These are phyloP conservation scores for Gallinago jamesoni DNA, from an alignment of 2,113 vertebrate species.

Conservation along the genomic window DNA sequence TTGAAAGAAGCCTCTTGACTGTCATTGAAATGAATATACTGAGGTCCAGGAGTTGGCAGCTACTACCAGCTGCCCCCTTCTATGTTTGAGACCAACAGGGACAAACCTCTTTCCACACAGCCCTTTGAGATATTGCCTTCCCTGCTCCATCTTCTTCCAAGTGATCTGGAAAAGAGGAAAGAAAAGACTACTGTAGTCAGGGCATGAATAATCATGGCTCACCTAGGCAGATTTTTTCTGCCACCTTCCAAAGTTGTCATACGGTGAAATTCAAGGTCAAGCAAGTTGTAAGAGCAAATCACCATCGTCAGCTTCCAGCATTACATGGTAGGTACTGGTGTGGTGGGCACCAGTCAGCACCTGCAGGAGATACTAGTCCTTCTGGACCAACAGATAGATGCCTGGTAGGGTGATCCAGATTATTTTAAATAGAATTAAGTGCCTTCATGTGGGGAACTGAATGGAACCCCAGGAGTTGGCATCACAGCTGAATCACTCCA, in stretches of 20 bases:
- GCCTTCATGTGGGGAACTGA: background rate
- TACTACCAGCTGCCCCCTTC: background rate
- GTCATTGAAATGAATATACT: fast-evolving
- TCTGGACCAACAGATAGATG: background rate
- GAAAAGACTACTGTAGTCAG: background rate
- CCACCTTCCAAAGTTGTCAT: background rate
- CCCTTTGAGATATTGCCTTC: background rate
- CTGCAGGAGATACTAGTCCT: background rate
- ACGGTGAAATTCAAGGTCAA: background rate
- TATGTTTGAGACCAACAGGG: background rate
- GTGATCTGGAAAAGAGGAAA: background rate
- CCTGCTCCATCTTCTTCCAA: background rate
- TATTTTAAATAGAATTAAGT: background rate
- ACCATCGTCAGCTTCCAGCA: background rate
- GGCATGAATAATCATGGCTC: background rate
- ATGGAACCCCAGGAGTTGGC: background rate
- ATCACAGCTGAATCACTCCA: background rate
- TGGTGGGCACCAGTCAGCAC: background rate
- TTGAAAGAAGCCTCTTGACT: background rate
- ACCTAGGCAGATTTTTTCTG: background rate
- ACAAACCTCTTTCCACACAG: background rate
- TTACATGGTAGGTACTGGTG: background rate
- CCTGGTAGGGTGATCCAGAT: background rate
- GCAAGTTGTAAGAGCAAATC: background rate
- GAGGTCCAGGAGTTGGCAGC: background rate